Base-by-base conservation (phyloP, 2,797 vertebrate genomes). In the Pseudotriccus pelzelni region DNA sequence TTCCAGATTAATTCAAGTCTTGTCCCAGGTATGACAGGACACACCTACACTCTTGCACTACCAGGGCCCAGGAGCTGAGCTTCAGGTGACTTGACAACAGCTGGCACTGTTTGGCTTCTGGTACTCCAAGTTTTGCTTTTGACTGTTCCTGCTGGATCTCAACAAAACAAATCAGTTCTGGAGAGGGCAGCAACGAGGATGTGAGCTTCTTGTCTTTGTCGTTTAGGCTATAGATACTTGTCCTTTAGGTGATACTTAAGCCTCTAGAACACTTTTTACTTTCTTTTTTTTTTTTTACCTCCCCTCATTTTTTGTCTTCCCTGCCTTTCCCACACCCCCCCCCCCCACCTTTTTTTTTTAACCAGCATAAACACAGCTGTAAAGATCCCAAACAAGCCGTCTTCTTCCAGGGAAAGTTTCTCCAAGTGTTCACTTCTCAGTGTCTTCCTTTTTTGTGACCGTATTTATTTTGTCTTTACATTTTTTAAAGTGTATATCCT, bases 71-170 rank as follows among this genome's bases (percentile, higher is more conserved):
- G 14, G 3, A 23, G 11, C 20, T 64, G 46, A 87, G 32, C 20
- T 79, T 28, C 37, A 77, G 28, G 24, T 22, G 52, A 22, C 8
- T 53, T 1, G 0, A 4, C 0, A 2, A 0, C 3, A 39, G 11
- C 44, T 80, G 37, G 18, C 10, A 27, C 20, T 21, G 3, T 22
- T 46, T 30, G 36, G 9, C 37, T 78, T 10, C 30, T 68, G 25
- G 10, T 28, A 19, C 27, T 43, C 24, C 14, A 5, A 34, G 39
- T 12, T 36, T 13, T 39, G 7, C 5, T 62, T 82, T 69, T 39
- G 28, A 73, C 20, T 18, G 30, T 24, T 66, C 8, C 46, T 72
- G 9, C 4, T 41, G 19, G 14, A 76, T 77, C 1, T 53, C 18
- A 25, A 8, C 11, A 13, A 80, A 80, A 58, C 3, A 80, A 70